Evolutionary conservation across 2,888 invertebrate species (phyloP), one percentile per base, ranked within the genome.

Genomic region (Sphecodes monilicornis): DNA sequence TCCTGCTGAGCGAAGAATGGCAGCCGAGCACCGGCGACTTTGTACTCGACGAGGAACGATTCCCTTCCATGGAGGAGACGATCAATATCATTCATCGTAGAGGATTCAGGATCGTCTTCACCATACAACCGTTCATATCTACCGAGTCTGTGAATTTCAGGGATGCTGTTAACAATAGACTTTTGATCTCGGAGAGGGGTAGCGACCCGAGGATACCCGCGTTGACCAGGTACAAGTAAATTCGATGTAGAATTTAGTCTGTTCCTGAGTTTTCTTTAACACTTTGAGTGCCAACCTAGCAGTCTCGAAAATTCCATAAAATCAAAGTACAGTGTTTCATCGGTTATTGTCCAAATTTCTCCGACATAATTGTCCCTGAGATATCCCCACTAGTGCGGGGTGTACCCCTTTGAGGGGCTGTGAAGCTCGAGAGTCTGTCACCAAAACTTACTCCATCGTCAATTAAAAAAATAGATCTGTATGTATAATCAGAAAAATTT

Each of bases 61-160:
- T 99, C 93, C 97, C 97, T 70, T 97, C 97, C 0, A 96, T 98
- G 89, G 97, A 97, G 80, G 96, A 97, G 80, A 97, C 97, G 2
- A 97, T 98, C 11, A 97, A 97, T 90, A 97, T 98, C 76, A 96
- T 98, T 57, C 97, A 97, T 87, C 96, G 98, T 50, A 95, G 98
- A 86, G 98, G 98, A 0, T 99, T 98, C 88, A 96, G 97, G 92
- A 97, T 99, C 22, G 97, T 97, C 0, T 97, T 99, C 88, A 97
- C 98, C n/a, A 96, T 98, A 0, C 98, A 98, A 92, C 98, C 99
- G 0, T 99, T 98, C 93, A 97, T 98, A 50, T 97, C 97, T 76
- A 98, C 98, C 0, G 98, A 98, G 91, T 98, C 98, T 87, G 95
- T 95, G 2, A 98, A 97, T 91, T 98, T 98, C 93, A 97, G 97